A percentile compares a stretch with the other conserved stretches of the same genome.
These are phyloP conservation scores for Nesoenas mayeri DNA, from an alignment of 2,113 vertebrate genomes.

Conservation along the genomic window DNA sequence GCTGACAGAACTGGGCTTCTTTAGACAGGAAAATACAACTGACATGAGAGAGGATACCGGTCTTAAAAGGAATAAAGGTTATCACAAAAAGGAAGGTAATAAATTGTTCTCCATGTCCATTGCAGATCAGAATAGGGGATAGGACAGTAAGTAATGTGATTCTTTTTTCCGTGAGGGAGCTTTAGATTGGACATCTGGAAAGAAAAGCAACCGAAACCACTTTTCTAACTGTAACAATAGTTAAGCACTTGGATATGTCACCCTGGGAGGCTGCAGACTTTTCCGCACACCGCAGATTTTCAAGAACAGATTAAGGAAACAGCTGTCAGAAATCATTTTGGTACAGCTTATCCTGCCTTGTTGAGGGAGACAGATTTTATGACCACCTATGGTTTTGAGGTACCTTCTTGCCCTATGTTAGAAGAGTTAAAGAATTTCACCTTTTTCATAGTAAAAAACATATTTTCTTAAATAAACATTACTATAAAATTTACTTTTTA, in stretches of 20 bases:
- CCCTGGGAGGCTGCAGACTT: background rate
- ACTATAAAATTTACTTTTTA: background rate
- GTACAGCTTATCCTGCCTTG: background rate
- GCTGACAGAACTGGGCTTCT: background rate
- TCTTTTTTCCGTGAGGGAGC: background rate
- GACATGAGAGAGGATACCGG: background rate
- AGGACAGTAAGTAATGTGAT: background rate
- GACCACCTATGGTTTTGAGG: background rate
- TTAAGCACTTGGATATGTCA: constrained; percentile 20
- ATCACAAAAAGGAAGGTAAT: background rate
- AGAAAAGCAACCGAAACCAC: background rate
- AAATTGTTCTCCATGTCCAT: background rate
- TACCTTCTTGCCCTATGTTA: background rate
- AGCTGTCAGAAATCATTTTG: constrained; percentile 26
- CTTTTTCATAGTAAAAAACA: background rate
- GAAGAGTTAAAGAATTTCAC: background rate
- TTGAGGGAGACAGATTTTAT: constrained; percentile 7
- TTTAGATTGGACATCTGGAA: background rate
- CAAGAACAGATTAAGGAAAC: constrained; percentile 22
- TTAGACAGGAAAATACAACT: background rate
- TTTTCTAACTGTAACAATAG: background rate
- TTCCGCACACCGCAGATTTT: background rate
- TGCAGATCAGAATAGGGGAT: background rate
- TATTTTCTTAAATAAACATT: background rate
- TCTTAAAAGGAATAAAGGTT: background rate